These are phyloP conservation scores for Melanocharis versteri DNA, from an alignment of 2,113 vertebrate species.

Conservation along the genomic window DNA sequence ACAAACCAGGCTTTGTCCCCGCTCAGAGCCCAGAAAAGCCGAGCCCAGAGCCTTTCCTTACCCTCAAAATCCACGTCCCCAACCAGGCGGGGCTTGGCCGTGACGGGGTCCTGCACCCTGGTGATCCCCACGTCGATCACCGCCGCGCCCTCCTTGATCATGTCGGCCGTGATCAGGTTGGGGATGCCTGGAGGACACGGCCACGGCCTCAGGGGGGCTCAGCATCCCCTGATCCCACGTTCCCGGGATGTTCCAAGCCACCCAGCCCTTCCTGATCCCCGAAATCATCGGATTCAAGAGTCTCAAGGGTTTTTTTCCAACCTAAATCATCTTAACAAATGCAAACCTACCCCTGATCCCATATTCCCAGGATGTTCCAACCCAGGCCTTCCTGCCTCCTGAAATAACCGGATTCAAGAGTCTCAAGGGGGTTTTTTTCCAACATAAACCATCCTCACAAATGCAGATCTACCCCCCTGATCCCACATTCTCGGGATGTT, in stretches of 20 bases:
- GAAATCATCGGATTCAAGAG: too few relatives aligned
- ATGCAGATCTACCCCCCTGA: too few relatives aligned
- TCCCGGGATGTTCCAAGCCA: neutral
- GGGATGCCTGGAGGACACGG: constrained; percentile 82
- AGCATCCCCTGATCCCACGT: rapidly evolving
- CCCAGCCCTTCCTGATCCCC: neutral
- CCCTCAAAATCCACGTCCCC: constrained; percentile 99
- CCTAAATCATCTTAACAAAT: neutral
- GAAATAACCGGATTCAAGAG: neutral
- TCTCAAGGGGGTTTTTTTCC: too few relatives aligned
- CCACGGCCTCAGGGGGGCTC: rapidly evolving
- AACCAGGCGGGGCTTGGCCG: constrained; percentile 84
- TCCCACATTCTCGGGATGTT: too few relatives aligned
- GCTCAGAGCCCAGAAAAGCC: rapidly evolving
- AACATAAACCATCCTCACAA: too few relatives aligned
- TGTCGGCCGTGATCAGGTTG: constrained; percentile 94
- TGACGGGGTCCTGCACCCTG: constrained; percentile 85
- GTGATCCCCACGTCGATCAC: constrained; percentile 97
- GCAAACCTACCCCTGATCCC: neutral
- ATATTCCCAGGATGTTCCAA: too few relatives aligned
- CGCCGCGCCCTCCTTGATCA: constrained; percentile 94
- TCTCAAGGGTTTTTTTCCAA: neutral
- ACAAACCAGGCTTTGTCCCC: rapidly evolving
- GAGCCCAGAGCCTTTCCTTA: neutral
- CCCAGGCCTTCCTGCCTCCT: neutral